Conservation (phyloP, 2,797 vertebrate genomes). For the Bufotes viridis region DNA sequence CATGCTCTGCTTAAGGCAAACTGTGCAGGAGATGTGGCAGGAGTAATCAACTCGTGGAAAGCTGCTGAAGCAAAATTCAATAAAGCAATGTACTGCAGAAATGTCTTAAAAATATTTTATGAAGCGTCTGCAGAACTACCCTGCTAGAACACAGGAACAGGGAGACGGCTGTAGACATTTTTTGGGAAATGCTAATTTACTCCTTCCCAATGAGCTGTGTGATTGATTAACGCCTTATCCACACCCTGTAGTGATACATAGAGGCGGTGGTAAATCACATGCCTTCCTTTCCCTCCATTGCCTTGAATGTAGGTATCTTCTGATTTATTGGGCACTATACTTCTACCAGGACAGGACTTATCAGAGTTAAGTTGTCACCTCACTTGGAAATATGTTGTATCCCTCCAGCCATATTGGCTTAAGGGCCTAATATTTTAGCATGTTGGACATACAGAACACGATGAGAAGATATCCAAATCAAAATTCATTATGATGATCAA, state of each 20-base stretch:
- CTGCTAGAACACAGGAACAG: neutral
- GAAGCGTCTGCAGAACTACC: constrained; percentile 51
- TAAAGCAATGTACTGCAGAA: constrained; percentile 49
- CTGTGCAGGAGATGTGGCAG: constrained; percentile 58
- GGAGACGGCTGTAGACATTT: neutral
- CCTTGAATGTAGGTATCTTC: neutral
- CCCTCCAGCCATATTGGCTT: neutral
- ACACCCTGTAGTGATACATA: neutral
- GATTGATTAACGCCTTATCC: constrained; percentile 2
- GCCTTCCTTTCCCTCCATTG: neutral
- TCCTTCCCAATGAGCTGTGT: neutral
- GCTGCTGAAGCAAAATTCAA: constrained; percentile 59
- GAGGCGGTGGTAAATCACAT: neutral
- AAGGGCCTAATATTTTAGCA: neutral
- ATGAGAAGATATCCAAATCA: neutral
- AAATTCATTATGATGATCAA: neutral
- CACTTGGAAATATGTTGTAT: neutral
- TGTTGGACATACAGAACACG: neutral
- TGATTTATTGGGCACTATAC: neutral
- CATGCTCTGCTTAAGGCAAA: constrained; percentile 52
- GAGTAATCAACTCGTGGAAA: constrained; percentile 57
- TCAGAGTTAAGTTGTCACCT: constrained; percentile 5
- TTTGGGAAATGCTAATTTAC: constrained; percentile 18
- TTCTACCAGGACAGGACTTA: neutral
- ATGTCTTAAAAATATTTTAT: constrained; percentile 58